Evolutionary conservation across 2,113 vertebrate species (phyloP).

Genomic region (Tachysurus fulvidraco): DNA sequence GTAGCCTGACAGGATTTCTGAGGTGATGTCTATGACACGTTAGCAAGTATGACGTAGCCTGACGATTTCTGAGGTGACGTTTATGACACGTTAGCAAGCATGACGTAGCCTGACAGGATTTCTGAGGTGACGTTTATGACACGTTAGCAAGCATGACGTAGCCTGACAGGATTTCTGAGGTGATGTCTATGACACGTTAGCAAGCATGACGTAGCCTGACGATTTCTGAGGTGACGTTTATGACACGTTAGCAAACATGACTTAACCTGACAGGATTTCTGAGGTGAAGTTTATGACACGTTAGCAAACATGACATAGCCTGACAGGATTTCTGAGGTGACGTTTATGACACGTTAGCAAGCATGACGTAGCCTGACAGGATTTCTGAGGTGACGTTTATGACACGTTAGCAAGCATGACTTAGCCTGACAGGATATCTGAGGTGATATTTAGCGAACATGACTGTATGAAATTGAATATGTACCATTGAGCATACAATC

Average conservation of each 20-base stretch:
- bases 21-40: neutral
- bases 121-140: too few relatives aligned
- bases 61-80: too few relatives aligned
- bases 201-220: neutral
- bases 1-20: neutral
- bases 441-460: neutral
- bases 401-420: too few relatives aligned
- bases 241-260: too few relatives aligned
- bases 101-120: neutral
- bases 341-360: neutral
- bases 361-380: neutral
- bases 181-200: neutral
- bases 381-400: neutral
- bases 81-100: neutral
- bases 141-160: neutral
- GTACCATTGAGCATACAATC: too few relatives aligned
- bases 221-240: too few relatives aligned
- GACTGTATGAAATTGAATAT: neutral
- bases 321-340: neutral
- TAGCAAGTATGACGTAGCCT: neutral
- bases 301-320: neutral
- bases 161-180: too few relatives aligned
- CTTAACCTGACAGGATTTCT: neutral
- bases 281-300: neutral
- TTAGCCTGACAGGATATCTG: neutral